phyloP scores from a whole-genome alignment of 1,140 invertebrate species.

The Atta colombica region DNA sequence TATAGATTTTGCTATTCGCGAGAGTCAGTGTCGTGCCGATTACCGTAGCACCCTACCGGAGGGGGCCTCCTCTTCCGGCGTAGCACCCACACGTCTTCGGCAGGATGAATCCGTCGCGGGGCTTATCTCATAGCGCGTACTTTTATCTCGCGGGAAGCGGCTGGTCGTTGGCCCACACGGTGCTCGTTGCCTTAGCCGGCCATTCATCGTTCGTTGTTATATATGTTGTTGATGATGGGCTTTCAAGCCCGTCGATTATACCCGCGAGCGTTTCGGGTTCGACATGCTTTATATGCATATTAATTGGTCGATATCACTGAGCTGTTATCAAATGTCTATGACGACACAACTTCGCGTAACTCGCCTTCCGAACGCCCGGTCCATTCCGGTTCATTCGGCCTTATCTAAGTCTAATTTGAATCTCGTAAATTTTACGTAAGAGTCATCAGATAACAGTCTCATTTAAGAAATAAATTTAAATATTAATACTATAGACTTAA shows the following conservation, averaged over 20 bases:
- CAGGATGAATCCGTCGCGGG: conserved; percentile 74
- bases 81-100: conserved; percentile 72
- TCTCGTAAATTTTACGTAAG: conserved; percentile 18
- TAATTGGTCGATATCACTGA: conserved; percentile 25
- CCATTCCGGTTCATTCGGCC: background rate
- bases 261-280: conserved; percentile 1
- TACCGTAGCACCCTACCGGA: conserved; percentile 12
- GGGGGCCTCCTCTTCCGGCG: conserved; percentile 68
- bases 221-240: conserved; percentile 2
- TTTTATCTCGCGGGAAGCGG: conserved; percentile 79
- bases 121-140: conserved; percentile 73
- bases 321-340: conserved; percentile 12
- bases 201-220: conserved; percentile 38
- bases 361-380: background rate
- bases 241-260: conserved; percentile 18
- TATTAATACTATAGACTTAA: too few species aligned
- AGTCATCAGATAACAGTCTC: background rate
- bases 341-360: conserved; percentile 3
- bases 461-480: background rate
- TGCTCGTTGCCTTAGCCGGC: conserved; percentile 67
- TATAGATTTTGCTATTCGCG: conserved; percentile 31
- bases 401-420: background rate
- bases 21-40: conserved; percentile 29
- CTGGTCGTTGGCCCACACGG: conserved; percentile 81
- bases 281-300: conserved; percentile 23